phyloP scores from a whole-genome alignment of 2,797 vertebrate species.

The Microtus obscurus region DNA sequence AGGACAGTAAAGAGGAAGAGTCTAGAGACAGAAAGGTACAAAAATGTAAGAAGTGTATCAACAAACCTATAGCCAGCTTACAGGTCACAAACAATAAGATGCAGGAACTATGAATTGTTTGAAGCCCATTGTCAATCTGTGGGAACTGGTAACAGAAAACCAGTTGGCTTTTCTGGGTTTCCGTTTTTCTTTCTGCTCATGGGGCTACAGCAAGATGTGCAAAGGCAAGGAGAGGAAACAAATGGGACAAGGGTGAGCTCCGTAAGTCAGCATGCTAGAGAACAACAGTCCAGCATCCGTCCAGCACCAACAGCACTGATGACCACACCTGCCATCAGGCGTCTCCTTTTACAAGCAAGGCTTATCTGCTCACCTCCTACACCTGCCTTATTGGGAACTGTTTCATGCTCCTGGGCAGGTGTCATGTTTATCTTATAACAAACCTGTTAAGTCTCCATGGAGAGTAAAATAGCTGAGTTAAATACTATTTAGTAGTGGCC shows the following conservation, averaged over 20 bases:
- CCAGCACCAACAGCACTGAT: not conserved
- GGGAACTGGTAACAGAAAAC: not conserved
- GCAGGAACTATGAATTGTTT: not conserved
- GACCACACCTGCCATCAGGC: not conserved
- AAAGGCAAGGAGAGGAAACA: not conserved
- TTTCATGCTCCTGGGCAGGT: not conserved
- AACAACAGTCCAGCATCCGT: not conserved
- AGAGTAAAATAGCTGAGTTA: not conserved
- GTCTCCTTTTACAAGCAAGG: not conserved
- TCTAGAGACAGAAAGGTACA: not conserved
- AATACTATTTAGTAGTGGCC: not conserved
- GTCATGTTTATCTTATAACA: not conserved
- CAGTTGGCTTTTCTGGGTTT: conserved; percentile 4
- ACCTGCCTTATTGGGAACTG: accelerated
- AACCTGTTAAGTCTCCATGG: not conserved
- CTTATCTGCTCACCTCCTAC: no score
- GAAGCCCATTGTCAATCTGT: not conserved
- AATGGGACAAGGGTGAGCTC: not conserved
- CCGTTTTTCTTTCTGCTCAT: not conserved
- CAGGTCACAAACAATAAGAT: conserved; percentile 22
- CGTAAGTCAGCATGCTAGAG: not conserved
- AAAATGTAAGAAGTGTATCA: not conserved
- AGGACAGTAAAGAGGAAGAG: not conserved
- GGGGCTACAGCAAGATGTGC: not conserved
- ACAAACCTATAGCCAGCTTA: not conserved